Evolutionary conservation across 1,140 invertebrate species (phyloP).

Genomic region (Sitobion miscanthi): DNA sequence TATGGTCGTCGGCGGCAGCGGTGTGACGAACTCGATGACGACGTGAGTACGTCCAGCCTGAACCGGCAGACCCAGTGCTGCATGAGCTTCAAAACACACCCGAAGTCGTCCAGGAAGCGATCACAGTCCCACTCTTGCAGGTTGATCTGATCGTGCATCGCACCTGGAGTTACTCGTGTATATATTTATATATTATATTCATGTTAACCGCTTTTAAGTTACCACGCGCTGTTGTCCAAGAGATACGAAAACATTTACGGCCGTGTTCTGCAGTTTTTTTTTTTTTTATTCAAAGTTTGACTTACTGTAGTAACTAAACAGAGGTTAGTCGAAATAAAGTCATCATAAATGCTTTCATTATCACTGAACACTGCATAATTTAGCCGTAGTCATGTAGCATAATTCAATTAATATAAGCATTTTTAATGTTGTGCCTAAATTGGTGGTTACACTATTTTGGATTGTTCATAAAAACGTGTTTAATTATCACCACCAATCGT

Average conservation of each 20-base stretch:
- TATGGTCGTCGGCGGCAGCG: neutral
- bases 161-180: neutral
- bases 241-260: neutral
- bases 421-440: neutral
- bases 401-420: neutral
- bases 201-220: neutral
- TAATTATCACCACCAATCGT: neutral
- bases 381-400: neutral
- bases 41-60: neutral
- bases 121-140: constrained; percentile 42
- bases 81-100: constrained; percentile 11
- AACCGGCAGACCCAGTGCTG: constrained; percentile 26
- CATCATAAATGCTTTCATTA: neutral
- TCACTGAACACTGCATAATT: neutral
- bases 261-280: too few species aligned
- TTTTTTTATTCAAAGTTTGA: neutral
- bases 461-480: neutral
- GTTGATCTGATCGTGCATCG: neutral
- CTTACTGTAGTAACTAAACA: neutral
- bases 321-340: neutral
- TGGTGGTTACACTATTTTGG: neutral
- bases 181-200: neutral
- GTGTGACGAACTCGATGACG: neutral
- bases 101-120: constrained; percentile 21
- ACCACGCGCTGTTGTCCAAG: neutral